phyloP scores from a whole-genome alignment of 2,113 vertebrate genomes.

The Neotoma lepida region DNA sequence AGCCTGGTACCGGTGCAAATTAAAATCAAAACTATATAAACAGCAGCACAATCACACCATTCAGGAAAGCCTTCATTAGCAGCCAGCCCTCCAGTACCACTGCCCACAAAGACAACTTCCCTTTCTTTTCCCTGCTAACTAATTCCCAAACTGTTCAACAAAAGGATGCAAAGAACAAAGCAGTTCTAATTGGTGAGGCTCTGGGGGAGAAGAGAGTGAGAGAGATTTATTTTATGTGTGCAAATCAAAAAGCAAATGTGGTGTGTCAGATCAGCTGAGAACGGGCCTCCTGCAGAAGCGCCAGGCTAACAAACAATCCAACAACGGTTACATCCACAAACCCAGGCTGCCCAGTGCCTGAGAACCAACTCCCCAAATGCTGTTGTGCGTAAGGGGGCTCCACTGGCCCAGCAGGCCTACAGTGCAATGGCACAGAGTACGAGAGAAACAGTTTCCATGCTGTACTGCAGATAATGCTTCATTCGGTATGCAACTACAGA shows the following conservation, averaged over 20 bases:
- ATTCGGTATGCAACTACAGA: neutral
- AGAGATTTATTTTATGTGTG: conserved; percentile 75
- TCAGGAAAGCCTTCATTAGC: conserved; percentile 86
- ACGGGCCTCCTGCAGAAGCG: neutral
- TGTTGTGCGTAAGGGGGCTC: neutral
- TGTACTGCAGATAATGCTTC: neutral
- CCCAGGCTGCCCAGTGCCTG: neutral
- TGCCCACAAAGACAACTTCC: conserved; percentile 78
- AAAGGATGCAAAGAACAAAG: conserved; percentile 75
- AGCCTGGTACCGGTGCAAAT: conserved; percentile 90
- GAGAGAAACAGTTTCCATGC: neutral
- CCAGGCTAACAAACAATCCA: neutral
- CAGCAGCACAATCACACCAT: conserved; percentile 86
- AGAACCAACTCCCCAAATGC: neutral
- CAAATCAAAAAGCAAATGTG: conserved; percentile 74
- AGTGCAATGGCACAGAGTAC: neutral
- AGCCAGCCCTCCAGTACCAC: conserved; percentile 78
- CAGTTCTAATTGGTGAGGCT: conserved; percentile 81
- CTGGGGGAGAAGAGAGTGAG: conserved; percentile 58
- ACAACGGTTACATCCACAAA: neutral
- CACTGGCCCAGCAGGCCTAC: neutral
- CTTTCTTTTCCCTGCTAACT: conserved; percentile 75
- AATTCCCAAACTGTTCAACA: conserved; percentile 73
- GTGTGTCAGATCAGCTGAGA: conserved; percentile 57
- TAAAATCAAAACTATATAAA: conserved; percentile 87